A percentile compares a stretch with the other conserved stretches of the same genome.
Conservation (phyloP, 2,888 invertebrate species). For the Ischnura elegans region DNA sequence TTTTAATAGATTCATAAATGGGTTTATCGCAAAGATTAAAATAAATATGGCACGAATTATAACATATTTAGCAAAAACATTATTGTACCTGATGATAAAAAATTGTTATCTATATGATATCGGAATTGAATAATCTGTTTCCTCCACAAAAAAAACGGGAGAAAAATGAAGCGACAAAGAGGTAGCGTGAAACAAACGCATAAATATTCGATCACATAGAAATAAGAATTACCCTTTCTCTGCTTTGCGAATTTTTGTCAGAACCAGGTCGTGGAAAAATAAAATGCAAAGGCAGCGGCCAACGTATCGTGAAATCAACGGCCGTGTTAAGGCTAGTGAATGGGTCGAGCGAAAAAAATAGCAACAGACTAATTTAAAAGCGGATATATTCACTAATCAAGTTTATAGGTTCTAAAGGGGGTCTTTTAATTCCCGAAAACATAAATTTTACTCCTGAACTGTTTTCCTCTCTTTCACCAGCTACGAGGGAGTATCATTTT, state of each 20-base stretch:
- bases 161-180: background rate
- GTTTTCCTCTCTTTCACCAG: background rate
- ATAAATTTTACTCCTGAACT: background rate
- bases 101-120: too few relatives aligned
- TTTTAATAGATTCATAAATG: too few relatives aligned
- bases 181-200: background rate
- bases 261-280: background rate
- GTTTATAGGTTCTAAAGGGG: background rate
- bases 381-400: background rate
- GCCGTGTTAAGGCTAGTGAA: background rate
- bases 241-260: background rate
- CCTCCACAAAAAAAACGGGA: too few relatives aligned
- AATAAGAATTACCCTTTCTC: background rate
- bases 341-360: background rate
- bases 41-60: too few relatives aligned
- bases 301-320: slow-evolving; percentile 27
- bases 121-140: too few relatives aligned
- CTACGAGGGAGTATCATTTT: background rate
- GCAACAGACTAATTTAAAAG: background rate
- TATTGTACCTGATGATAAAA: too few relatives aligned
- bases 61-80: too few relatives aligned
- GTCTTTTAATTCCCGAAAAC: background rate
- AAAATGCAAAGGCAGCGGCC: background rate
- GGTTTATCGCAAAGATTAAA: too few relatives aligned
- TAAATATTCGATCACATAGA: background rate